Percentiles rank a stretch among this genome's conserved stretches.
phyloP scores from a whole-genome alignment of 2,797 vertebrate genomes.

The Orientallactaga sibirica region DNA sequence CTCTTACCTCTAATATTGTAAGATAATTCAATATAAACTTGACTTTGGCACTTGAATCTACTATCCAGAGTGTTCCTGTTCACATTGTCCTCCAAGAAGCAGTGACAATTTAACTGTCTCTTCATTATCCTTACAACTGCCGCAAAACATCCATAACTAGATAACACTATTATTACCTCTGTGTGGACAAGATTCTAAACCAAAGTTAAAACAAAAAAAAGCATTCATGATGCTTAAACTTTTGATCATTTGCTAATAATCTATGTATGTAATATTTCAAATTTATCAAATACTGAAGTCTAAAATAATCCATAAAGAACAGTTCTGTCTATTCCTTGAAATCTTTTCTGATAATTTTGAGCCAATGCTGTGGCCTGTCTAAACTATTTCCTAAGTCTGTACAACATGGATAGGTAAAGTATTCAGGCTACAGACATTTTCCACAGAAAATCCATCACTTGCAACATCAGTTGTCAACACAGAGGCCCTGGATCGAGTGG shows the following conservation, averaged over 20 bases:
- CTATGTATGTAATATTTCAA: slow-evolving; percentile 25
- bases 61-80: neutral
- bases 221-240: slow-evolving; percentile 26
- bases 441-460: slow-evolving; percentile 81
- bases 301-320: slow-evolving; percentile 30
- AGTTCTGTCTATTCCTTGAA: neutral
- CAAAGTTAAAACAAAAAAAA: slow-evolving; percentile 35
- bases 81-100: neutral
- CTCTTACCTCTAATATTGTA: neutral
- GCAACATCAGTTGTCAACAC: slow-evolving; percentile 80
- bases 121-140: neutral
- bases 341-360: slow-evolving; percentile 46
- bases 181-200: neutral
- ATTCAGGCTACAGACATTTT: slow-evolving; percentile 76
- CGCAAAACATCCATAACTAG: neutral
- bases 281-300: neutral
- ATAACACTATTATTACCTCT: neutral
- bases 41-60: slow-evolving; percentile 11
- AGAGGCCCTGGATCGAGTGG: slow-evolving; percentile 78
- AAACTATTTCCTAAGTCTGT: slow-evolving; percentile 65
- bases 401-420: slow-evolving; percentile 68
- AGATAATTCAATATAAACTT: slow-evolving; percentile 61
- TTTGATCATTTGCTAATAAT: slow-evolving; percentile 26
- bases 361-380: neutral
- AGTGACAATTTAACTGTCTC: slow-evolving; percentile 18